Evolutionary conservation across 2,888 invertebrate genomes (phyloP), one percentile per base, ranked within the genome.

Genomic region (Caradrina kadenii): DNA sequence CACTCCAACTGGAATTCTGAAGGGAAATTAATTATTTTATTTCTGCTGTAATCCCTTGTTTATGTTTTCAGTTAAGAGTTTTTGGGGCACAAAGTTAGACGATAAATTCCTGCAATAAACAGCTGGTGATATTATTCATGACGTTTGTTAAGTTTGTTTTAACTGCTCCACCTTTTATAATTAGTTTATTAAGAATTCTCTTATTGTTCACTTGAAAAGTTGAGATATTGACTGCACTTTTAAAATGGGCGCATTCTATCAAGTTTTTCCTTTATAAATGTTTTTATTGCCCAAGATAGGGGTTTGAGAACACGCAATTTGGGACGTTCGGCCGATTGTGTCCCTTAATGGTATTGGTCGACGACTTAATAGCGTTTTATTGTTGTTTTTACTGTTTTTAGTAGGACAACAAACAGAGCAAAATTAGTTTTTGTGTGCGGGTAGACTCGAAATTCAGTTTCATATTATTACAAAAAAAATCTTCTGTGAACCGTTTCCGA

Each of bases 91-190:
- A 91, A 94, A 93, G 91, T 94, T 93, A 83, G 79, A 80, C 91
- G 86, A 93, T 94, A 94, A 94, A 94, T 93, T 93, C 83, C 78
- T 86, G 91, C 92, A 93, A 93, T 93, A 91, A 93, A 91, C 93
- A 93, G 93, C 91, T 88, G 93, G 91, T 91, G 92, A 93, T 93
- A 92, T 93, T 93, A 94, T 94, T 93, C 93, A 94, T 92, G 90
- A 91, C 89, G 89, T 89, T 91, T 91, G 90, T 91, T 90, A 90
- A 93, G 91, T 93, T 94, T 93, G 91, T 91, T 93, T 91, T 92
- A 91, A 92, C 89, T 89, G 89, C 87, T 86, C 64, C 84, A 90
- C 91, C 91, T 91, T 90, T 93, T 89, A 91, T 91, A 92, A 91
- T 91, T 92, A 91, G 88, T 87, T 90, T 89, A 89, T 88, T 88